These are phyloP conservation scores for Papilio polyxenes DNA, from an alignment of 1,140 invertebrate genomes.

Conservation along the genomic window DNA sequence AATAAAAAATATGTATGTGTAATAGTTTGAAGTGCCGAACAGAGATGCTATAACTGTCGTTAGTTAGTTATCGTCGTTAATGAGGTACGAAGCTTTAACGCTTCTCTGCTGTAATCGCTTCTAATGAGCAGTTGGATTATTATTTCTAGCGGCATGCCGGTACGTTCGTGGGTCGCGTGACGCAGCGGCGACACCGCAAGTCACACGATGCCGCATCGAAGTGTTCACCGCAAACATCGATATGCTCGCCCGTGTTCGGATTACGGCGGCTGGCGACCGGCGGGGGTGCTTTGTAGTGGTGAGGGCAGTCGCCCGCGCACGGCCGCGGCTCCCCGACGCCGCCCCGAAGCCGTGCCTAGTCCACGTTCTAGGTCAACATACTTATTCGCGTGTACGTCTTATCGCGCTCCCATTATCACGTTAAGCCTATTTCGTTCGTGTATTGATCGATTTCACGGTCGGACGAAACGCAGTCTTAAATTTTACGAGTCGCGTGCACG, in stretches of 20 bases:
- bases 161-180: constrained; percentile 26
- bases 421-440: constrained; percentile 74
- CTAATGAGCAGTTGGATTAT: constrained; percentile 62
- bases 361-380: constrained; percentile 73
- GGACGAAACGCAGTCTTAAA: constrained; percentile 63
- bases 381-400: constrained; percentile 77
- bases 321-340: constrained; percentile 71
- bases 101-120: constrained; percentile 41
- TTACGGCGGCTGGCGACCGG: constrained; percentile 64
- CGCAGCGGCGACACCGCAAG: constrained; percentile 41
- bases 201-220: constrained; percentile 58
- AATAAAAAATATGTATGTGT: neutral
- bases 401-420: constrained; percentile 77
- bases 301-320: constrained; percentile 70
- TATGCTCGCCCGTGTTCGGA: constrained; percentile 69
- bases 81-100: neutral
- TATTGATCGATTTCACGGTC: constrained; percentile 69
- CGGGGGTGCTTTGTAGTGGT: constrained; percentile 62
- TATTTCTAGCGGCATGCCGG: constrained; percentile 63
- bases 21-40: neutral
- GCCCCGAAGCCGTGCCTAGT: constrained; percentile 71
- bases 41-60: neutral
- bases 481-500: constrained; percentile 65
- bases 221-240: constrained; percentile 75
- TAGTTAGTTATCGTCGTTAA: neutral